These are phyloP conservation scores for Aporophyla nigra DNA, from an alignment of 2,888 invertebrate species.

Conservation along the genomic window DNA sequence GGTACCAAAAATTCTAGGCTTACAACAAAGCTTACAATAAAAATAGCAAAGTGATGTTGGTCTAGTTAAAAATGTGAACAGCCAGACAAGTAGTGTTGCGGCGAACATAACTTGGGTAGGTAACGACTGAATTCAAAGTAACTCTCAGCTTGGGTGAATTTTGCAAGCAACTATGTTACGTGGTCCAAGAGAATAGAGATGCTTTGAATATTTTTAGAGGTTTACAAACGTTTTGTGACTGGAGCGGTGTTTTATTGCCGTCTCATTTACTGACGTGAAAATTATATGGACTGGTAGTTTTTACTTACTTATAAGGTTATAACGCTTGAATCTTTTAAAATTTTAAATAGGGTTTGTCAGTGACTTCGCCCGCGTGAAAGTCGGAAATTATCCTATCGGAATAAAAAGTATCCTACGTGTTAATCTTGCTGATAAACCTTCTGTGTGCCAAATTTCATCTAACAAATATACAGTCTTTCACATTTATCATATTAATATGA, in stretches of 20 bases:
- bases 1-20: slow-evolving; percentile 9
- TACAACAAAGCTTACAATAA: slow-evolving; percentile 50
- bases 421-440: no score
- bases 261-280: not conserved
- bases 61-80: slow-evolving; percentile 71
- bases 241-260: not conserved
- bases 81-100: slow-evolving; percentile 44
- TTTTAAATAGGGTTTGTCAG: no score
- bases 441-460: no score
- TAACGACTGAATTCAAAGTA: slow-evolving; percentile 59
- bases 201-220: slow-evolving; percentile 18
- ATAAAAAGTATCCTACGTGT: no score
- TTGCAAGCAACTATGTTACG: slow-evolving; percentile 22
- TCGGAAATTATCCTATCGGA: no score
- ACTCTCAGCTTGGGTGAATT: slow-evolving; percentile 25
- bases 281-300: not conserved
- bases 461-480: not conserved
- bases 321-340: no score
- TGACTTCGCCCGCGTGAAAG: no score
- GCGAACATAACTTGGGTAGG: slow-evolving; percentile 60
- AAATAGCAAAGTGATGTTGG: slow-evolving; percentile 58
- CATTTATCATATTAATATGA: not conserved
- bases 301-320: not conserved
- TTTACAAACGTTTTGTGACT: not conserved
- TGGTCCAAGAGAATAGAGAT: not conserved